Percentiles rank a stretch among this genome's conserved stretches.
phyloP scores from a whole-genome alignment of 2,888 invertebrate genomes.

The Pemphredon lugubris region DNA sequence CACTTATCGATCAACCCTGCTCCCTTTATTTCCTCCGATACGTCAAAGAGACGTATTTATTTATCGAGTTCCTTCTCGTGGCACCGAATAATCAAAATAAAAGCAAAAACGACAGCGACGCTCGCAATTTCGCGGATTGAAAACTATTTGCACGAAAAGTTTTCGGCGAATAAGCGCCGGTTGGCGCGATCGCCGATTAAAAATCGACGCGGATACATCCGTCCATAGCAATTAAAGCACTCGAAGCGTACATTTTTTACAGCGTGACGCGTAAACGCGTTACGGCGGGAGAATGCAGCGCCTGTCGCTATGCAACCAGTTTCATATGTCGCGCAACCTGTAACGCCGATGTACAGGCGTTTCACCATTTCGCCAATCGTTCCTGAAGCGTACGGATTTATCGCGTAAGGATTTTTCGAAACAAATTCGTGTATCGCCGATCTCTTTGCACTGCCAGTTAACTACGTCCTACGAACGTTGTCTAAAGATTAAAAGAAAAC shows the following conservation, averaged over 20 bases:
- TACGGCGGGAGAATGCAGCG: constrained; percentile 12
- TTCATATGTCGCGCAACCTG: neutral
- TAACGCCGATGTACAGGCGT: constrained; percentile 19
- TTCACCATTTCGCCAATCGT: neutral
- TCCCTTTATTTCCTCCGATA: neutral
- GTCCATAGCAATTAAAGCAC: constrained; percentile 57
- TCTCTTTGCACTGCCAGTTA: no score
- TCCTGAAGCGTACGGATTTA: no score
- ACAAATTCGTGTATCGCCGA: neutral
- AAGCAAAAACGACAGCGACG: neutral
- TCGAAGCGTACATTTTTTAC: constrained; percentile 37
- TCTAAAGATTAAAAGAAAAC: no score
- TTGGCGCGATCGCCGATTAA: constrained; percentile 10
- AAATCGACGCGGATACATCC: constrained; percentile 57
- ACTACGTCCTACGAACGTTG: no score
- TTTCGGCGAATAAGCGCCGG: neutral
- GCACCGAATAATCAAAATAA: neutral
- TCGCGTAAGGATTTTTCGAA: neutral
- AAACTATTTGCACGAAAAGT: constrained; percentile 4
- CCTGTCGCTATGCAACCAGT: constrained; percentile 21
- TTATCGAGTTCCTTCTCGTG: neutral
- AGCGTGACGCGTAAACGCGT: constrained; percentile 13
- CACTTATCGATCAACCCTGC: constrained; percentile 6
- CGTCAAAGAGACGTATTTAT: neutral
- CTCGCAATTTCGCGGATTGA: constrained; percentile 7